Conservation (phyloP, 1,140 invertebrate genomes). For the Papilio glaucus region DNA sequence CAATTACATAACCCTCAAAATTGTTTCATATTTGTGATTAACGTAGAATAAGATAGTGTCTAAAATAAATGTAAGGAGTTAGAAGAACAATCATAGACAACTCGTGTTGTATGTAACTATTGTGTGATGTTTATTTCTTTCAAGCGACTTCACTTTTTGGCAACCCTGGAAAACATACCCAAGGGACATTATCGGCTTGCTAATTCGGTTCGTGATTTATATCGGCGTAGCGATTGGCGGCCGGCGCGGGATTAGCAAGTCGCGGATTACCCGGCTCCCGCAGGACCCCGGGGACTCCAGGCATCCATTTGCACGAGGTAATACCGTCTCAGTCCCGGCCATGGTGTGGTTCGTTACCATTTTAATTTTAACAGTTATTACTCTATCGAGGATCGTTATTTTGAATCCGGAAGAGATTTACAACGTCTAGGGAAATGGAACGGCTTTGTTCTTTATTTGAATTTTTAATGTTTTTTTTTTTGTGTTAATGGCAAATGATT, state of each 20-base stretch:
- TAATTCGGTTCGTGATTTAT: conserved; percentile 53
- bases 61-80: too few species aligned
- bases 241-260: conserved; percentile 44
- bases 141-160: not conserved
- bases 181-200: conserved; percentile 42
- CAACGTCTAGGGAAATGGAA: not conserved
- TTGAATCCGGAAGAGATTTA: conserved; percentile 10
- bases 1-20: not conserved
- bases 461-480: conserved; percentile 16
- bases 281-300: conserved; percentile 24
- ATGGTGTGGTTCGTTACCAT: not conserved
- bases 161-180: conserved; percentile 35
- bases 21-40: too few species aligned
- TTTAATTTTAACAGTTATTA: not conserved
- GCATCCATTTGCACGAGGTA: not conserved
- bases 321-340: not conserved
- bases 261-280: conserved; percentile 34
- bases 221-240: conserved; percentile 41
- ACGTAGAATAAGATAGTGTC: too few species aligned
- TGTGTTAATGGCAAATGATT: not conserved
- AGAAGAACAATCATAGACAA: too few species aligned
- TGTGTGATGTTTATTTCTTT: too few species aligned
- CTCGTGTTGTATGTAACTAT: too few species aligned
- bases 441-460: conserved; percentile 9
- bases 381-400: too few species aligned